Evolutionary conservation across 1,140 invertebrate genomes (phyloP).

Genomic region (Anastrepha ludens): DNA sequence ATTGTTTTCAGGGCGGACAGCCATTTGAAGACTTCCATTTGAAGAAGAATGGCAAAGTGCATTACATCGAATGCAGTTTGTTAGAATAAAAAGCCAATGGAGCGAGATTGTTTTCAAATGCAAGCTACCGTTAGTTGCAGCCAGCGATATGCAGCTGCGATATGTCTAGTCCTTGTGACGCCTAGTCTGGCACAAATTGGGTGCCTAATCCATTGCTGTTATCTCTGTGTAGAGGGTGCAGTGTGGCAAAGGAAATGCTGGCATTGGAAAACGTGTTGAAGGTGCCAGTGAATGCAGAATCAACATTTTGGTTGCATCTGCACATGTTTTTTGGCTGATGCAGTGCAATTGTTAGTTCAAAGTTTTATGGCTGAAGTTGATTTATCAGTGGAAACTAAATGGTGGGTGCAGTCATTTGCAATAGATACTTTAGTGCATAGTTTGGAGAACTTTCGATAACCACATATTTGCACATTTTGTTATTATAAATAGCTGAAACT

Average conservation of each 20-base stretch:
- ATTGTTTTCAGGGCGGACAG: constrained; percentile 7
- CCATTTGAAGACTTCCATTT: constrained; percentile 15
- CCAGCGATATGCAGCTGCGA: not conserved
- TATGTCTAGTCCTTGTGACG: constrained; percentile 67
- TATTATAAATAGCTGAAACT: not conserved
- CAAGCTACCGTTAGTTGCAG: not conserved
- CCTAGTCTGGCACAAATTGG: constrained; percentile 56
- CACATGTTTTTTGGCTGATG: not conserved
- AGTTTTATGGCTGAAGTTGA: constrained; percentile 39
- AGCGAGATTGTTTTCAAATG: constrained; percentile 1
- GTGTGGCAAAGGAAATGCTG: not conserved
- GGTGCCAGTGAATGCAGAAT: not conserved
- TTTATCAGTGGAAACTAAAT: constrained; percentile 16
- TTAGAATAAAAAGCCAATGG: not conserved
- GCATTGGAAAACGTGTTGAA: not conserved
- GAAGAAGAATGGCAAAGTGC: not conserved
- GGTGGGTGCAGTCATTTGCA: not conserved
- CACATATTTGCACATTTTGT: not conserved
- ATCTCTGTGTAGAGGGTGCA: not conserved
- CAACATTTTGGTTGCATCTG: not conserved
- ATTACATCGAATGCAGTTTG: constrained; percentile 23
- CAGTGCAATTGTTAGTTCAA: constrained; percentile 26
- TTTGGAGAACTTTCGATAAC: not conserved
- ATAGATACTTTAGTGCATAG: not conserved
- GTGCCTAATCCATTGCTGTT: not conserved